These are phyloP conservation scores for Terrapene triunguis DNA, from an alignment of 2,113 vertebrate genomes.

Conservation along the genomic window DNA sequence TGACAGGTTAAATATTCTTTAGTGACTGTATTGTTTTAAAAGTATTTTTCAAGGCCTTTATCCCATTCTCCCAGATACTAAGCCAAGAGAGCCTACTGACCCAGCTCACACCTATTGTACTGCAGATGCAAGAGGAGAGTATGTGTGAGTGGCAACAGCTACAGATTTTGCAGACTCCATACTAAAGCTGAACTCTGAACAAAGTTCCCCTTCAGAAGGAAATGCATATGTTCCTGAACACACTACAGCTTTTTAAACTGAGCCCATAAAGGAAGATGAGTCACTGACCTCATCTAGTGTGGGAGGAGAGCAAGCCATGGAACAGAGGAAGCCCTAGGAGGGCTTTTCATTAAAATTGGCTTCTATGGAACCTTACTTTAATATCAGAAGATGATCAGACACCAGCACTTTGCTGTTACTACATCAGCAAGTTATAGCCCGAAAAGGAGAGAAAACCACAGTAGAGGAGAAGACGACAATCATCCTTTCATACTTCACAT, in stretches of 20 bases:
- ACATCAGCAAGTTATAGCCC: neutral
- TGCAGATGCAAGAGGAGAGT: neutral
- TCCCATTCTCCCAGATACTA: neutral
- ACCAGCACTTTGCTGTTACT: neutral
- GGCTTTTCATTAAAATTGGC: neutral
- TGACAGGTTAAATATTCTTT: neutral
- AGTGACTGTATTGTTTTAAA: neutral
- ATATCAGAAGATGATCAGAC: neutral
- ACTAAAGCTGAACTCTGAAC: rapidly evolving
- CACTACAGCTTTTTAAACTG: neutral
- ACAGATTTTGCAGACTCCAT: neutral
- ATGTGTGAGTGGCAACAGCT: neutral
- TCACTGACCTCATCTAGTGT: slow-evolving; percentile 32
- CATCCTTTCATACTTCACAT: neutral
- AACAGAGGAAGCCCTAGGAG: neutral
- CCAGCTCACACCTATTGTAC: rapidly evolving
- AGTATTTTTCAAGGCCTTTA: neutral
- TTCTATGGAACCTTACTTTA: slow-evolving; percentile 5
- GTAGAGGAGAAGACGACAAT: neutral
- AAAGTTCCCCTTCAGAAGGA: neutral
- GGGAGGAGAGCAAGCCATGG: slow-evolving; percentile 12
- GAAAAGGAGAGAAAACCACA: neutral
- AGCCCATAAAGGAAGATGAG: slow-evolving; percentile 38
- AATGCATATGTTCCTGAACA: rapidly evolving
- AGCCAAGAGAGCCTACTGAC: neutral